Evolutionary conservation across 2,113 vertebrate species (phyloP), one percentile per base, ranked within the genome.

Genomic region (Pteropus alecto): DNA sequence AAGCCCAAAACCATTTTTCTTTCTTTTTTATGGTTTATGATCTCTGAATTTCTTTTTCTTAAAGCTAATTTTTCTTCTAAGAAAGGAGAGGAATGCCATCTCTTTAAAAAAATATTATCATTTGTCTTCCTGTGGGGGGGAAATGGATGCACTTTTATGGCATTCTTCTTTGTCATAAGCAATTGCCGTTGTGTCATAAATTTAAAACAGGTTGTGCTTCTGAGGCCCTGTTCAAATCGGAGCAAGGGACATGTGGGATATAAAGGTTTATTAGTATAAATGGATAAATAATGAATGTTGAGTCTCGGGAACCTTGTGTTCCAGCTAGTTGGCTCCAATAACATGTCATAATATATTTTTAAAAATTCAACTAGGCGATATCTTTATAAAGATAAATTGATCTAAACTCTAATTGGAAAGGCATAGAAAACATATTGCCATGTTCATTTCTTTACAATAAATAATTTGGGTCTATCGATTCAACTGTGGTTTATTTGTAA

Each of bases 211-310:
- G 54, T 87, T 98, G 96, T 97, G 96, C 87, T 97, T 98, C 97
- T 96, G 97, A 96, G 81, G n/a, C 79, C 86, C 67, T 38, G 13
- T 92, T 98, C 94, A 95, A 94, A 97, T 94, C 81, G 87, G 81
- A 97, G 93, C 87, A 93, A 92, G 96, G 87, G 98, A 97, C 97
- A 98, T 94, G 94, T 35, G 94, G 83, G 93, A 97, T 97, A 94
- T 94, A 97, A 97, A 98, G 88, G 97, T 96, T 98, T 98, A 98
- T 98, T 98, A 98, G 96, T 96, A 98, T 98, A 98, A 98, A 97
- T 97, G 96, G 94, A 95, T 98, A 98, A 98, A 89, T 96, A 98
- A 98, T 88, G 79, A 92, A 77, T 81, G 97, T 79, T 95, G 95
- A 97, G 94, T 94, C 97, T 95, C 93, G 2, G 92, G 93, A 98